Base-by-base conservation (phyloP, 2,797 vertebrate genomes). In the Distichodus sexfasciatus region DNA sequence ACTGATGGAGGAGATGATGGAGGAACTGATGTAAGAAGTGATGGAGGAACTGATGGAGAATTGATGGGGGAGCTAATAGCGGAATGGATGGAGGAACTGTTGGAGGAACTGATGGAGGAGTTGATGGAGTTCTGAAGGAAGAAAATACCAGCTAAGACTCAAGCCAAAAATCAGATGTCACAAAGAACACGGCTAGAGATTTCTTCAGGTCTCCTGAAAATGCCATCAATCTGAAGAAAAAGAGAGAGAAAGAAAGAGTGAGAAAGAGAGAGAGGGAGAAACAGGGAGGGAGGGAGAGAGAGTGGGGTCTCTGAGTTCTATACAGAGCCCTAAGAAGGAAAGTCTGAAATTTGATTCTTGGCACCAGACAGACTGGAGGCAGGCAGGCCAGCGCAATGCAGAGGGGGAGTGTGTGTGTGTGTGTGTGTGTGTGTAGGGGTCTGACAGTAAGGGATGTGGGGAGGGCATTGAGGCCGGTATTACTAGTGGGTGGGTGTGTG, bases 311-410 rank as follows among this genome's bases (percentile, higher is more conserved):
- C 71, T 79, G 81, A 88, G 86, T 86, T 89, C 93, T 94, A 94
- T 94, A 94, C 94, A 91, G 90, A 92, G 93, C 90, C 81, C 89
- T 87, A 90, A 92, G 91, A 89, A 92, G 89, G 85, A 92, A 92
- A 90, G 91, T 86, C 90, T 94, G 94, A 94, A 96, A 95, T 89
- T 87, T 89, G 92, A 95, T 85, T 88, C 91, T 88, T 91, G 92
- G 94, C 94, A 95, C 93, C 94, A 95, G 93, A 92, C 92, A 93
- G 94, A 89, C 94, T 94, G 93, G 93, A 93, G 89, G 84, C 86
- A 87, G 84, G 77, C 80, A 83, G 86, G 77, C 62, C 50, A n/a
- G 83, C 83, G 84, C 73, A 76, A 79, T 72, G 69, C 78, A 79
- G 72, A 75, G 76, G 69, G 81, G 67, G 67, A 65, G 69, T 41